Evolutionary conservation across 2,888 invertebrate species (phyloP).

Genomic region (Apamea sordens): DNA sequence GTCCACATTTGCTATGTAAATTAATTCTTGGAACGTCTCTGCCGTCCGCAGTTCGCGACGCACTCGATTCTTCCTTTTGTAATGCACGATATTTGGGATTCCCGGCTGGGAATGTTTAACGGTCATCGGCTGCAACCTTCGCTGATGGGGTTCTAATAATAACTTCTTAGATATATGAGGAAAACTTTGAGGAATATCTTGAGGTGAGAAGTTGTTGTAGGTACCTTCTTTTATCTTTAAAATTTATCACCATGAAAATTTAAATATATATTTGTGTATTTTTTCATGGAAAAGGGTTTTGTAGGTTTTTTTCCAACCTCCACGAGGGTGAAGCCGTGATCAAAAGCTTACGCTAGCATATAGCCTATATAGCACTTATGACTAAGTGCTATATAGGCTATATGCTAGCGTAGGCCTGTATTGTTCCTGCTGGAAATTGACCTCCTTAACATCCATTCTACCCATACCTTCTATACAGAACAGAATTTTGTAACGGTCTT

Average conservation of each 20-base stretch:
- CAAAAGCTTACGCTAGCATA: too few relatives aligned
- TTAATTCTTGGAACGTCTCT: slow-evolving; percentile 84
- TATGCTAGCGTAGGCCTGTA: not conserved
- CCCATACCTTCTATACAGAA: not conserved
- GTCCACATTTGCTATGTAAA: slow-evolving; percentile 81
- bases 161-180: slow-evolving; percentile 25
- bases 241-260: not conserved
- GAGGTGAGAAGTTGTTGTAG: not conserved
- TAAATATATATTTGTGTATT: not conserved
- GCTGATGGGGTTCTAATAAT: slow-evolving; percentile 35
- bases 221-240: not conserved
- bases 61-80: slow-evolving; percentile 78
- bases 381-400: not conserved
- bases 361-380: too few relatives aligned
- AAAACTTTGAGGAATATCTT: slow-evolving; percentile 14
- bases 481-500: slow-evolving; percentile 15
- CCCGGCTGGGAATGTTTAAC: slow-evolving; percentile 70
- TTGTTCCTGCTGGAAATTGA: not conserved
- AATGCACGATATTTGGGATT: slow-evolving; percentile 79
- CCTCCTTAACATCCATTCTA: not conserved
- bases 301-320: not conserved
- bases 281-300: not conserved
- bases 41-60: slow-evolving; percentile 63
- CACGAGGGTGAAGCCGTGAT: not conserved
- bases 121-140: slow-evolving; percentile 44